phyloP scores from a whole-genome alignment of 1,140 invertebrate species.

The Bombus huntii region DNA sequence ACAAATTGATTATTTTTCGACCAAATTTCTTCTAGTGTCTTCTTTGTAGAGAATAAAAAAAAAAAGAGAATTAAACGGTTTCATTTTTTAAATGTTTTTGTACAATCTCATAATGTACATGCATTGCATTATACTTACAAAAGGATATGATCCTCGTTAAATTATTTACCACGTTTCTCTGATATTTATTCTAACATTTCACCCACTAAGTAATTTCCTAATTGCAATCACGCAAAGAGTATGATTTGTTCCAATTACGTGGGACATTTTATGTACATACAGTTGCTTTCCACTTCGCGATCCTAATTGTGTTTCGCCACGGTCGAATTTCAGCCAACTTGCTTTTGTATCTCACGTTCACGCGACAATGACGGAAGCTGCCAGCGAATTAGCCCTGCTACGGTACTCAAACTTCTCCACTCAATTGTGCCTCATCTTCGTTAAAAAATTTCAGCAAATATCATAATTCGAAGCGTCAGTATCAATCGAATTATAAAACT shows the following conservation, averaged over 20 bases:
- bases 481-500: too few relatives aligned
- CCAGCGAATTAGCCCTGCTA: background rate
- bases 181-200: too few relatives aligned
- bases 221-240: background rate
- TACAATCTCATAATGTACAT: background rate
- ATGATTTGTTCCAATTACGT: background rate
- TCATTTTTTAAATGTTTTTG: too few relatives aligned
- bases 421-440: background rate
- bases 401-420: background rate
- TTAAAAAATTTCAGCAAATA: too few relatives aligned
- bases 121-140: background rate
- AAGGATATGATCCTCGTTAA: background rate
- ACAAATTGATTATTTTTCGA: background rate
- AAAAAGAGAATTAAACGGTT: background rate
- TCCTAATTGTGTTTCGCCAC: background rate
- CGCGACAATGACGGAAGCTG: background rate
- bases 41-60: background rate
- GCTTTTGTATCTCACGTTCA: conserved; percentile 3
- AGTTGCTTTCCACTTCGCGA: background rate
- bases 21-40: background rate
- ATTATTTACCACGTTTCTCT: background rate
- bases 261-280: background rate
- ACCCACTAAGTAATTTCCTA: too few relatives aligned
- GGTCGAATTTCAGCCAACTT: background rate
- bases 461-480: too few relatives aligned